phyloP scores from a whole-genome alignment of 2,888 invertebrate genomes.

The Troides oblongomaculatus region DNA sequence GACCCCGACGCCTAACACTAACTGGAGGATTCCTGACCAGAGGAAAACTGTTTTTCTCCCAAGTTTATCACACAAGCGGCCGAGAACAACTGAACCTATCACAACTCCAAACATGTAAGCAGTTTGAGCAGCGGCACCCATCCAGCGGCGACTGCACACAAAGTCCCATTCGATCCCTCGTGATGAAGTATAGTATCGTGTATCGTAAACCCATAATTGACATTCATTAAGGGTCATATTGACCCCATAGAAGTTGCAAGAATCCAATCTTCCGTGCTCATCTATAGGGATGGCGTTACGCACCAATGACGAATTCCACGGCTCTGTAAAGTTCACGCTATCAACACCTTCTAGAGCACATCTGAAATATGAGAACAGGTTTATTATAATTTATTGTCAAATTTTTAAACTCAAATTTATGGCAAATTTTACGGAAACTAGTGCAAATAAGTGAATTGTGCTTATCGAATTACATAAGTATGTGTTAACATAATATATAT shows the following conservation, averaged over 20 bases:
- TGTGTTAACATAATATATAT: constrained; percentile 13
- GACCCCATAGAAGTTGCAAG: constrained; percentile 79
- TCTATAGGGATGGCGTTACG: constrained; percentile 79
- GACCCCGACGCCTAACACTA: constrained; percentile 85
- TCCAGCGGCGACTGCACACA: constrained; percentile 89
- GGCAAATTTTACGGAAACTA: constrained; percentile 6
- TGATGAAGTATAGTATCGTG: constrained; percentile 85
- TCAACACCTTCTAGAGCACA: constrained; percentile 81
- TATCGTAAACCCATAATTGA: constrained; percentile 85
- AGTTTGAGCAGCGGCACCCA: constrained; percentile 89
- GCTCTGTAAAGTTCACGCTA: constrained; percentile 65
- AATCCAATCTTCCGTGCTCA: constrained; percentile 80
- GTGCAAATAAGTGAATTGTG: constrained; percentile 33
- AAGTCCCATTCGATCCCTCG: constrained; percentile 91
- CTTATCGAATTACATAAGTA: constrained; percentile 14
- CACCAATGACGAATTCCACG: constrained; percentile 79
- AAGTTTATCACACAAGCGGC: constrained; percentile 88
- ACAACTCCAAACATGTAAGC: constrained; percentile 92
- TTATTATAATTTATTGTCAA: constrained; percentile 5
- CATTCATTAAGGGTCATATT: constrained; percentile 64
- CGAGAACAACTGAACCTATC: constrained; percentile 87
- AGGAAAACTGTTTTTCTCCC: constrained; percentile 90
- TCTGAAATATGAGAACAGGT: constrained; percentile 65
- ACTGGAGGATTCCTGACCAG: constrained; percentile 86
- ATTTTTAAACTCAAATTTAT: not conserved